Base-by-base conservation (phyloP, 2,113 vertebrate species). In the Rhea americana region DNA sequence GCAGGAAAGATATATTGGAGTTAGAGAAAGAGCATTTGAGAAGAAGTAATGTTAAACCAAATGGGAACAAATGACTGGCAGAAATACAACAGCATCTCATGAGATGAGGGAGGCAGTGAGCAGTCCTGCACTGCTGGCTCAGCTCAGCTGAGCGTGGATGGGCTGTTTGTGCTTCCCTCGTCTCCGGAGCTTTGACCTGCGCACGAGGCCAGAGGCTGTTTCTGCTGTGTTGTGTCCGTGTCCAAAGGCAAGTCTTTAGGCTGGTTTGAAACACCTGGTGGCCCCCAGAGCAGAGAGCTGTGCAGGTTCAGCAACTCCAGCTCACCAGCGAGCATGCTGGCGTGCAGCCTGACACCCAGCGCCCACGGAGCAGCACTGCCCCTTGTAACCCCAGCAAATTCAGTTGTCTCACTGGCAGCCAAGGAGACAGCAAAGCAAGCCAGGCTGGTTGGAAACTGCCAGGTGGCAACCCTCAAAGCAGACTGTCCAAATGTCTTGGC, bases 401-500 rank as follows among this genome's bases (percentile, higher is more conserved):
- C 21, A 62, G 0, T 37, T 18, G 13, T 35, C n/a, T 66, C 59
- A 62, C 2, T 22, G n/a, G 43, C 45, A 84, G 1, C 8, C 8
- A 51, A 8, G 18, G 12, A 30, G 6, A 71, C 1, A 4, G 20
- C 25, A 70, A 75, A 82, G 8, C 11, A 87, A 35, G 78, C 14
- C 51, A 82, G 5, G n/a, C 30, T 65, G n/a, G 3, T 26, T 86
- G 73, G 43, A 89, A 88, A 50, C 0, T 11, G 50, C 8, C 71
- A n/a, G 5, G n/a, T 84, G 58, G 53, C 24, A 89, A 13, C 16
- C 14, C 53, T 72, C 11, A 14, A 65, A 77, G 47, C 1, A 71
- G 55, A 55, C 8, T 16, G 24, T 5, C 43, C 51, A 51, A 58
- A 59, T 19, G 7, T 43, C 5, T 2, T 2, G 1, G 3, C 0